phyloP scores from a whole-genome alignment of 1,140 invertebrate genomes.

The Drusus annulatus region DNA sequence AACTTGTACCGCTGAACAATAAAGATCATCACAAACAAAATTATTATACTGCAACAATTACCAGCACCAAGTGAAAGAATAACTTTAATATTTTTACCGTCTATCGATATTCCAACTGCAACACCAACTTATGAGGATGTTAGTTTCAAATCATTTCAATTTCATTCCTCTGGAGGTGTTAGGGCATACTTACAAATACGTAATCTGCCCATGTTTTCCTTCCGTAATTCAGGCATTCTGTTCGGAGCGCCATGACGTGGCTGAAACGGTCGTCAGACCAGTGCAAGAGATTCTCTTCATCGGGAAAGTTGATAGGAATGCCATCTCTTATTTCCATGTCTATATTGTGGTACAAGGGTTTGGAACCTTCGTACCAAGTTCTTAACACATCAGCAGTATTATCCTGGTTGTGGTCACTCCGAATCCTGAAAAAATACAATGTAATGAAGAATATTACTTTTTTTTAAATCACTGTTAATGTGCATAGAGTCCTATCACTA shows the following conservation, averaged over 20 bases:
- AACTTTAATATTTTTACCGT: no score
- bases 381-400: slow-evolving; percentile 81
- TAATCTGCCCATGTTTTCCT: slow-evolving; percentile 88
- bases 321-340: slow-evolving; percentile 73
- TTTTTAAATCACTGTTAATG: no score
- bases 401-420: slow-evolving; percentile 92
- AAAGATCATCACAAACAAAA: no score
- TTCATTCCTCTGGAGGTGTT: not conserved
- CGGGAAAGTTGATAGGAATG: slow-evolving; percentile 66
- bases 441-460: no score
- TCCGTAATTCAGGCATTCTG: slow-evolving; percentile 83
- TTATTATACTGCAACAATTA: no score
- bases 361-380: slow-evolving; percentile 79
- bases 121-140: not conserved
- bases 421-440: slow-evolving; percentile 76
- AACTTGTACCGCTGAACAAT: no score
- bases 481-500: no score
- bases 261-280: slow-evolving; percentile 85
- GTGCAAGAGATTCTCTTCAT: slow-evolving; percentile 79
- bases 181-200: slow-evolving; percentile 77
- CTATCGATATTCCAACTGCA: no score
- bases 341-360: slow-evolving; percentile 81
- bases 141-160: not conserved
- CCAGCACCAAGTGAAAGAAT: no score
- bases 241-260: slow-evolving; percentile 87